phyloP scores from a whole-genome alignment of 2,888 invertebrate genomes.

The Callimorpha dominula region DNA sequence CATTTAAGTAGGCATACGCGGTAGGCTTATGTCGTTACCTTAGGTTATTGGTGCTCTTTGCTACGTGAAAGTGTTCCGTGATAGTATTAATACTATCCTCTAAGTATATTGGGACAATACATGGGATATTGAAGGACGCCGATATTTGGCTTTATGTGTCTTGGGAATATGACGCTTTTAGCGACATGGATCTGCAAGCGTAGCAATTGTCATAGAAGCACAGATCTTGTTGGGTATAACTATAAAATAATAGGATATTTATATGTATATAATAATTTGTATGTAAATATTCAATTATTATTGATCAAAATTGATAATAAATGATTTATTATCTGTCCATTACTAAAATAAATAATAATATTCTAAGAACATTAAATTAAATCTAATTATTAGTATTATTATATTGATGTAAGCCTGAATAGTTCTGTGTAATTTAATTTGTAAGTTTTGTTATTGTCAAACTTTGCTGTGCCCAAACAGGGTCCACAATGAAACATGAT shows the following conservation, averaged over 20 bases:
- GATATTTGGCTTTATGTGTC: not conserved
- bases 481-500: no score
- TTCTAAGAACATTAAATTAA: no score
- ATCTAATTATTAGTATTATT: no score
- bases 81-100: slow-evolving; percentile 16
- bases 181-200: not conserved
- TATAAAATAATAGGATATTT: not conserved
- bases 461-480: no score
- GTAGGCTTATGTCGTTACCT: slow-evolving; percentile 57
- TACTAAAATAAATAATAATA: no score
- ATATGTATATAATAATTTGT: not conserved
- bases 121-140: slow-evolving; percentile 9
- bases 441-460: no score
- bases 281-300: no score
- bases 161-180: not conserved
- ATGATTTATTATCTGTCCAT: no score
- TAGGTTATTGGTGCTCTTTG: slow-evolving; percentile 52
- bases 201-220: not conserved
- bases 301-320: no score
- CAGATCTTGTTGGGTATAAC: not conserved
- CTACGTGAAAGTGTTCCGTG: slow-evolving; percentile 38
- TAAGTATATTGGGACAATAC: slow-evolving; percentile 15
- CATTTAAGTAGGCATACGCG: slow-evolving; percentile 77
- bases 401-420: no score
- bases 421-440: no score